Base-by-base conservation (phyloP, 2,797 vertebrate genomes). In the Coluber constrictor region DNA sequence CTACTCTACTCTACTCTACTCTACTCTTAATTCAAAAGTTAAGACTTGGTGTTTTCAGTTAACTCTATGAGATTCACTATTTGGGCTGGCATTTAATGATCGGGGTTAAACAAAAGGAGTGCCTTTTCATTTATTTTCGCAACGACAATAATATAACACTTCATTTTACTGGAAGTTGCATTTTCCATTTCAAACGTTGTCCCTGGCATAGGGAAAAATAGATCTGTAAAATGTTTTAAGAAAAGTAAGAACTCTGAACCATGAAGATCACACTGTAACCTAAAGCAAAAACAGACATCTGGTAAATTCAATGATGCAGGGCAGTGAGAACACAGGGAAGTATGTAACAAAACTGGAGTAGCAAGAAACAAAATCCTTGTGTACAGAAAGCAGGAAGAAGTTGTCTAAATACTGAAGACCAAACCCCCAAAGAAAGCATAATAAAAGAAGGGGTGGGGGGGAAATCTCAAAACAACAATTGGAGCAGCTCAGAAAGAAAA, bases 361-460 rank as follows among this genome's bases (percentile, higher is more conserved):
- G 54, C 54, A 70, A 37, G 51, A 59, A 55, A 47, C 57, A 66
- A 66, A 94, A 90, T 87, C 92, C n/a, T 27, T 86, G 70, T 95
- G 95, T 94, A 16, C 93, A 93, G 93, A 93, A 94, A 95, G 91
- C 90, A 94, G 94, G 94, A 92, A 91, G 88, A 3, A 92, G 32
- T 93, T 90, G 95, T 94, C 90, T 0, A 2, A 6, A 25, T 13
- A n/a, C 61, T 20, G 3, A 93, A 92, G 94, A 93, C 60, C 94
- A 94, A 94, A 93, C 93, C 93, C 56, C 56, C 66, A 70, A n/a
- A 25, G 60, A 89, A 93, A 93, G 11, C 83, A 93, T 90, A 43
- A 92, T 57, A 95, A 93, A 59, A 55, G 13, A 11, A 91, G 16
- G 57, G 57, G 57, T 16, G 32, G 66, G 92, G 51, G 0, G 43